A percentile compares a stretch with the other conserved stretches of the same genome.
Evolutionary conservation across 2,888 invertebrate species (phyloP).

Genomic region (Eretmocerus hayati): DNA sequence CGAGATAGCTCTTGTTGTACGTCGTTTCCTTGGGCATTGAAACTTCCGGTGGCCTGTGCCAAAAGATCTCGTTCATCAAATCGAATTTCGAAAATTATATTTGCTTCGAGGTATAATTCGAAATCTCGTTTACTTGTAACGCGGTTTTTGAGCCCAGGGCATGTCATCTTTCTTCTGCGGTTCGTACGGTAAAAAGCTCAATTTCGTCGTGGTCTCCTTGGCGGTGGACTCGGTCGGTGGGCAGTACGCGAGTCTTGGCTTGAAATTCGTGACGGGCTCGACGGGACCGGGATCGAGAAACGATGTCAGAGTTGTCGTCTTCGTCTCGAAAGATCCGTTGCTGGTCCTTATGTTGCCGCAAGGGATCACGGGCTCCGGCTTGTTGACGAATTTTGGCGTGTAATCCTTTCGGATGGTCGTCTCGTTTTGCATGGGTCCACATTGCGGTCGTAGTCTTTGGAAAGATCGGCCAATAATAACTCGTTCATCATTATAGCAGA

Average conservation of each 20-base stretch:
- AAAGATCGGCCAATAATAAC: no score
- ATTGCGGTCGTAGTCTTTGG: slow-evolving; percentile 19
- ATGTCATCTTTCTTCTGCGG: slow-evolving; percentile 33
- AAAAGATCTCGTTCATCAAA: no score
- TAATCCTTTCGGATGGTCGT: slow-evolving; percentile 40
- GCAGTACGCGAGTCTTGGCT: slow-evolving; percentile 35
- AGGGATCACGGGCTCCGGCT: slow-evolving; percentile 35
- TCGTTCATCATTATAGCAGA: no score
- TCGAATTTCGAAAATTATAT: no score
- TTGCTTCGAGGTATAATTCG: no score
- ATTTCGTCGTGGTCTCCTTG: slow-evolving; percentile 40
- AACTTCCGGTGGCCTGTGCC: slow-evolving; percentile 31
- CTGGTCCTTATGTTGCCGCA: slow-evolving; percentile 35
- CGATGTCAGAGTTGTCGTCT: slow-evolving; percentile 35
- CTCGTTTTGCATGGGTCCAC: slow-evolving; percentile 36
- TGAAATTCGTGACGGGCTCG: slow-evolving; percentile 36
- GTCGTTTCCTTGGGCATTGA: slow-evolving; percentile 39
- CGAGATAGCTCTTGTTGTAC: slow-evolving; percentile 39
- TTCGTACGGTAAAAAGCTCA: slow-evolving; percentile 40
- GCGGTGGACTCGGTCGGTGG: slow-evolving; percentile 32
- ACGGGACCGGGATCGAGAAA: slow-evolving; percentile 35
- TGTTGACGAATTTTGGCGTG: slow-evolving; percentile 31
- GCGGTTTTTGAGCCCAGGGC: slow-evolving; percentile 40
- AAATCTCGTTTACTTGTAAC: slow-evolving; percentile 31
- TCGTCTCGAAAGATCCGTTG: slow-evolving; percentile 30